Evolutionary conservation across 2,113 vertebrate genomes (phyloP).

Genomic region (Thalassarche chlororhynchos): DNA sequence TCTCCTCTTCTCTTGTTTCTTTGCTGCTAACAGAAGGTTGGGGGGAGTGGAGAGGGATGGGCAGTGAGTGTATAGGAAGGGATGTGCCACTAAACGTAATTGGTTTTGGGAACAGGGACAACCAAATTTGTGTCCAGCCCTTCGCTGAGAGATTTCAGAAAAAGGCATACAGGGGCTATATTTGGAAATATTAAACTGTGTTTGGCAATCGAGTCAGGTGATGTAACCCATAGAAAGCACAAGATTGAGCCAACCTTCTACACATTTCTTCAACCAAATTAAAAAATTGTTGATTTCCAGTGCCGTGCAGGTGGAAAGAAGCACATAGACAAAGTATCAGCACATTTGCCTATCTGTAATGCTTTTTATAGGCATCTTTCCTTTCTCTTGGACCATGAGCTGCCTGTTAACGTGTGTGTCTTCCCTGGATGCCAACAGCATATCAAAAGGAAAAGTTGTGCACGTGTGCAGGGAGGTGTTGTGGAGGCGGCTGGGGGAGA

Average conservation of each 20-base stretch:
- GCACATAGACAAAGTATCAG: not conserved
- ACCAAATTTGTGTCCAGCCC: not conserved
- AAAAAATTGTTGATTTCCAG: not conserved
- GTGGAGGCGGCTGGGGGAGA: not conserved
- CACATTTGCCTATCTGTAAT: not conserved
- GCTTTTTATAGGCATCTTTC: not conserved
- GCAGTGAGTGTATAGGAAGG: not conserved
- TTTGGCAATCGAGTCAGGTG: not conserved
- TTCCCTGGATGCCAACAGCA: fast-evolving
- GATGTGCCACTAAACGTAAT: not conserved
- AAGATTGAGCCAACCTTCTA: not conserved
- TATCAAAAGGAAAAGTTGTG: fast-evolving
- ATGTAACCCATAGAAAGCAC: not conserved
- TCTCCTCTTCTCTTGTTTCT: not conserved
- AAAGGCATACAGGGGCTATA: not conserved
- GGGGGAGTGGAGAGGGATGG: not conserved
- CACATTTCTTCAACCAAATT: not conserved
- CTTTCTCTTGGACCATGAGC: not conserved
- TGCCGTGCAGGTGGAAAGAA: not conserved
- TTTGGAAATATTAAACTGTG: not conserved
- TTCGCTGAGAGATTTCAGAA: not conserved
- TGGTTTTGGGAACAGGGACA: not conserved
- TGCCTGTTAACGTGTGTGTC: not conserved
- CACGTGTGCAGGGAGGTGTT: fast-evolving
- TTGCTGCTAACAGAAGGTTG: not conserved